Evolutionary conservation across 1,140 invertebrate genomes (phyloP), one percentile per base, ranked within the genome.

Genomic region (Odontomachus brunneus): DNA sequence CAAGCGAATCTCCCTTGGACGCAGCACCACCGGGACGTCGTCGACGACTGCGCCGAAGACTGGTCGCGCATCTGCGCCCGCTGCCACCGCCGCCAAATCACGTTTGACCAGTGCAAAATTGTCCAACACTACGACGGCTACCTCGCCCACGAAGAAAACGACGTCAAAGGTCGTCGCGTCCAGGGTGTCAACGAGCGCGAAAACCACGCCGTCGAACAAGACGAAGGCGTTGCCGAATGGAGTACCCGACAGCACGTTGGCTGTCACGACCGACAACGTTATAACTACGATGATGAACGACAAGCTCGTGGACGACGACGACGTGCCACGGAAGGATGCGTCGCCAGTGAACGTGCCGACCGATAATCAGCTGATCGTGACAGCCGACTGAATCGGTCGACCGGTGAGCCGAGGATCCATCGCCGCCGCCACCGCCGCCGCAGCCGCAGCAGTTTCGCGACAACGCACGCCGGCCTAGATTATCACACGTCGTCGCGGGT

Each of bases 1-100:
- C 76, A 96, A 96, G 86, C 94, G 95, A 75, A 94, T 95, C 15
- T 95, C 95, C 0, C 94, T 95, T 17, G 91, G 92, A 19, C 91
- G 94, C 51, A 93, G 90, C 2, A 84, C 86, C 33, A 89, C 92
- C 9, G 86, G 89, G 3, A 55, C 85, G 15, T 88, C 49, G 0
- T 51, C 84, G 19, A 86, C 84, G 24, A 65, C 80, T 19, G 9
- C 67, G 12, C 14, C 75, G 7, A 80, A 17, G 14, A 15, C 17
- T 29, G 24, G 12, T 14, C 53, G 92, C 91, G 91, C n/a, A 0
- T 93, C 93, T 76, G 88, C 88, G 17, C 2, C 74, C 3, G 92
- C 89, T 90, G 93, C 89, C 14, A 85, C 75, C 38, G 88, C 84
- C 3, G 84, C 85, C 3, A 89, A 65, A 24, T 19, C 85, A 0